Evolutionary conservation across 1,140 invertebrate species (phyloP), one percentile per base, ranked within the genome.

Genomic region (Ridgeia piscesae): DNA sequence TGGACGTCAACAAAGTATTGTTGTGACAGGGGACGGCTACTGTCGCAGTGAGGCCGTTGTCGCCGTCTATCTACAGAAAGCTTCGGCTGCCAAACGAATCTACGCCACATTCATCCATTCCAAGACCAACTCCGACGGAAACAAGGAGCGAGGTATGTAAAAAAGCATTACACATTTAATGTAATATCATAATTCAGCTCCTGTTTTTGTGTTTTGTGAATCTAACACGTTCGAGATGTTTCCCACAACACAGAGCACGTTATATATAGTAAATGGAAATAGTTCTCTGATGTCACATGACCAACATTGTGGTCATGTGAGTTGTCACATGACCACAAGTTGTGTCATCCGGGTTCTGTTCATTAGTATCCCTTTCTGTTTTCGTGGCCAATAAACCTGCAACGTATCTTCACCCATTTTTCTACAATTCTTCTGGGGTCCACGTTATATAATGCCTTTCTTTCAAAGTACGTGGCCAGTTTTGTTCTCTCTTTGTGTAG

Each of bases 11-110:
- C 27, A 2, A 77, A 21, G 58, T 21, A 9, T 31, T 31, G 92
- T 92, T 88, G 93, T 94, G 93, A 11, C 93, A 97, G 97, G 97
- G 90, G 97, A 98, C 94, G 99, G 99, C 27, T 99, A 99, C 95
- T 98, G 98, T 0, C 97, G 99, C 91, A 97, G 98, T 92, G 99
- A 99, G 96, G 98, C 98, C 0, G 97, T 97, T 34, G 98, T 98
- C 6, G 97, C 97, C 0, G 96, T 99, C 34, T 97, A 97, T 92
- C 95, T 99, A 58, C 98, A 99, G 96, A 98, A 97, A 93, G 96
- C 97, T 6, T 96, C 96, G 21, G 96, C 96, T 48, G 98, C 98
- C 2, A 97, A 97, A 50, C 97, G 99, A 93, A 97, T 98, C 2
- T 99, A 99, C 95, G 98, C 98, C 1, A 97, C 98, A 0, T 96